These are phyloP conservation scores for Coenobita brevimanus DNA, from an alignment of 1,140 invertebrate species.

Conservation along the genomic window DNA sequence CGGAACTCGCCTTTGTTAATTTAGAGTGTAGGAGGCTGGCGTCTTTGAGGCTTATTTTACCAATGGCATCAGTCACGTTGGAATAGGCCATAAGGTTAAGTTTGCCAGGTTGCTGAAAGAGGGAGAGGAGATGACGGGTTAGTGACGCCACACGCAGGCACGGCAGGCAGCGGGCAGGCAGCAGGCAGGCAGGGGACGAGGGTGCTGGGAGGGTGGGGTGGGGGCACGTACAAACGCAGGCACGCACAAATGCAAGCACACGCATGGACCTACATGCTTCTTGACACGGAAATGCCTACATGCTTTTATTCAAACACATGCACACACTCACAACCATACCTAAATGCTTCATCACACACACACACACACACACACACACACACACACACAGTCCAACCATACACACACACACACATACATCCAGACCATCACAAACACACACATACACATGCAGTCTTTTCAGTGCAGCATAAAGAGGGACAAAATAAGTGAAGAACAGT, in stretches of 20 bases:
- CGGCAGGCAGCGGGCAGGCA: constrained; percentile 22
- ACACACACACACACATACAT: no score
- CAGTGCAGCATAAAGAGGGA: not conserved
- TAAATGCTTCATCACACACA: no score
- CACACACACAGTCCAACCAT: not conserved
- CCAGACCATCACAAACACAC: not conserved
- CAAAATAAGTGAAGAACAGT: not conserved
- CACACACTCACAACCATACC: no score
- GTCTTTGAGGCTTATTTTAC: constrained; percentile 82
- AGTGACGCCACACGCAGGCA: constrained; percentile 61
- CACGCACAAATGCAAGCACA: not conserved
- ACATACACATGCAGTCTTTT: not conserved
- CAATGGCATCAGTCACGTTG: constrained; percentile 89
- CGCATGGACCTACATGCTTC: not conserved
- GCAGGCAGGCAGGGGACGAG: constrained; percentile 19
- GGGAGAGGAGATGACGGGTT: constrained; percentile 65
- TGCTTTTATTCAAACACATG: no score
- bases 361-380: not conserved
- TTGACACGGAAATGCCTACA: no score
- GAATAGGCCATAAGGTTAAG: constrained; percentile 92
- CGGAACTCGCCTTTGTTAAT: constrained; percentile 72
- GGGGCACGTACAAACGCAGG: not conserved
- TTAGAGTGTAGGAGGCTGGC: constrained; percentile 64
- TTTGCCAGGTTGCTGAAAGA: constrained; percentile 86
- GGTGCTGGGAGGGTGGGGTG: not conserved